Evolutionary conservation across 1,140 invertebrate genomes (phyloP), one percentile per base, ranked within the genome.

Genomic region (Neodiprion virginianus): DNA sequence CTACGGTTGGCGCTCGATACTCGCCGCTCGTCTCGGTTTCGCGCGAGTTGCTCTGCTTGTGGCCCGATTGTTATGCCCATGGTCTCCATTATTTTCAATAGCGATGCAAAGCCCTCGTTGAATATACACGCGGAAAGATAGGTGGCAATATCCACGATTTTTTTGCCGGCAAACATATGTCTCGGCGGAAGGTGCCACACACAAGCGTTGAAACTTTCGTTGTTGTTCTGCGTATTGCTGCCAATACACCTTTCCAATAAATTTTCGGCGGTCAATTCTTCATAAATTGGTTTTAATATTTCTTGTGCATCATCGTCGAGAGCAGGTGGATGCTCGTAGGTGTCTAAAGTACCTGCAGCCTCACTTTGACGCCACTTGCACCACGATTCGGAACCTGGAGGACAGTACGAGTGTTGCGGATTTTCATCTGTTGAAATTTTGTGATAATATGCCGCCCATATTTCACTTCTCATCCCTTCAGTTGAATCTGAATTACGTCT

Each of bases 401-500:
- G 69, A 71, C 76, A 77, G 28, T 73, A 65, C 21, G 17, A 17
- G 17, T 17, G 17, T 17, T 17, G 17, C 17, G 17, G 17, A 17
- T 17, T 17, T 17, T 17, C 71, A 67, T 77, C 70, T n/a, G 76
- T 77, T 7, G 76, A 75, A n/a, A 68, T 61, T 72, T 73, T 76
- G 69, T 77, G 76, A 61, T 75, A 72, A 61, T 61, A 75, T 48
- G 65, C 70, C 1, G 76, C 76, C 74, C 71, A 76, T 21, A 77
- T 67, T 21, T 72, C 76, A 10, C 70, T 75, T 50, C 66, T 73
- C 76, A 77, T 77, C 12, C 66, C 53, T 69, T 77, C 77, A 48
- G 73, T 17, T 67, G 74, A 71, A 72, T 77, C 72, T 40, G 50
- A 12, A 68, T 79, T 76, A 17, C 74, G 67, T 68, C 74, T 74